phyloP scores from a whole-genome alignment of 2,113 vertebrate species.

The Equus quagga region DNA sequence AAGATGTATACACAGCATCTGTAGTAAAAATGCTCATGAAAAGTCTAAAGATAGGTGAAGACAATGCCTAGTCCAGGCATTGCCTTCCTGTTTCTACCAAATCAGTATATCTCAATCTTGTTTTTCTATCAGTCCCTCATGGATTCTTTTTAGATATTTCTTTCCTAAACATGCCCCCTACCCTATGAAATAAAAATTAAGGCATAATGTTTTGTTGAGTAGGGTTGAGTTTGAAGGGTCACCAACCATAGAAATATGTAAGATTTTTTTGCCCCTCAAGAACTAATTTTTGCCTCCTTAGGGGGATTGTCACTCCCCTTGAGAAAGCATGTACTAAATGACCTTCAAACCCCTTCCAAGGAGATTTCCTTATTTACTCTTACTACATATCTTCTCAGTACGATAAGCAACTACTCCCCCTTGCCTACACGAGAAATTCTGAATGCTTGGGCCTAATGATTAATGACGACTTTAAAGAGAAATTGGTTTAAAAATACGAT shows the following conservation, averaged over 20 bases:
- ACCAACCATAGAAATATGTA: not conserved
- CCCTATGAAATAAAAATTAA: not conserved
- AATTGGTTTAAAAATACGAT: not conserved
- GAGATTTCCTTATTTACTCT: not conserved
- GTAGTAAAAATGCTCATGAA: not conserved
- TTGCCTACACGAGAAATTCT: not conserved
- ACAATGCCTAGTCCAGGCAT: not conserved
- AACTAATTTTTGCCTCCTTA: not conserved
- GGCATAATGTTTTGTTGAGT: not conserved
- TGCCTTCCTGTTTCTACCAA: not conserved
- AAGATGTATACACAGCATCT: not conserved
- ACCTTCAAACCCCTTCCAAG: not conserved
- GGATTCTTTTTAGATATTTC: not conserved
- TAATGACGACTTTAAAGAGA: not conserved
- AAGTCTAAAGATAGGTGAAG: not conserved
- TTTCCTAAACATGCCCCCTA: not conserved
- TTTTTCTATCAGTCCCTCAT: not conserved
- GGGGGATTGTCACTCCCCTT: not conserved
- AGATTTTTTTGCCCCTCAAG: not conserved
- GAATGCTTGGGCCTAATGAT: not conserved
- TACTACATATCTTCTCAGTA: not conserved
- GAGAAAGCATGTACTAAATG: not conserved
- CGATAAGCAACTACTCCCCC: not conserved
- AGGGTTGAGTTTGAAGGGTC: not conserved
- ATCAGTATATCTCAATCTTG: not conserved